A percentile compares a stretch with the other conserved stretches of the same genome.
Evolutionary conservation across 2,888 invertebrate species (phyloP).

Genomic region (Drosophila affinis): DNA sequence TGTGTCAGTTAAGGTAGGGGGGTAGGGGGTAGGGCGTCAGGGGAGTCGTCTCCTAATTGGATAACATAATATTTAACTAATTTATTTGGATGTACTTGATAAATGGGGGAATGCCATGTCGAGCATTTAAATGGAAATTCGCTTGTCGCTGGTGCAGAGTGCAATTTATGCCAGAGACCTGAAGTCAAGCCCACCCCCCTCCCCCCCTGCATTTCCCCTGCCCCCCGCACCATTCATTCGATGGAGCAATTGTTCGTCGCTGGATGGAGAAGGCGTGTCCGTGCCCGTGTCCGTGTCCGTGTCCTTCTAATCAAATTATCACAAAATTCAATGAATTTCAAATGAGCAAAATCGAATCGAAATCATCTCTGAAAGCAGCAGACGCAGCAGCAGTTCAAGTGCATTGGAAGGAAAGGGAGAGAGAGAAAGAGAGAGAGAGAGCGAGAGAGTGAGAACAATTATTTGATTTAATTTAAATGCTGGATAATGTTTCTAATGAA

Average conservation of each 20-base stretch:
- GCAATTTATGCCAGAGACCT: conserved; percentile 61
- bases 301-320: conserved; percentile 62
- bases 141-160: conserved; percentile 28
- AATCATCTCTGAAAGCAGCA: conserved; percentile 24
- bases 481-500: conserved; percentile 40
- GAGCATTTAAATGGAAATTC: conserved; percentile 46
- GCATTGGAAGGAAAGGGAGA: conserved; percentile 8
- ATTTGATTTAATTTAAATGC: conserved; percentile 42
- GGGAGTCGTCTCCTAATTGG: conserved; percentile 56
- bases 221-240: neutral
- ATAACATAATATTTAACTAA: conserved; percentile 74
- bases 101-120: conserved; percentile 50
- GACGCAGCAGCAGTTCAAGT: neutral
- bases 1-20: neutral
- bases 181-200: neutral
- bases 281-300: conserved; percentile 46
- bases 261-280: conserved; percentile 29
- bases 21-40: neutral
- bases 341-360: conserved; percentile 46
- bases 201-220: neutral
- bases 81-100: conserved; percentile 68
- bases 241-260: conserved; percentile 8
- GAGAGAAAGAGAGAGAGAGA: neutral
- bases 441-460: conserved; percentile 17
- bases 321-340: conserved; percentile 60